These are phyloP conservation scores for Agrotis exclamationis DNA, from an alignment of 2,888 invertebrate genomes.

Conservation along the genomic window DNA sequence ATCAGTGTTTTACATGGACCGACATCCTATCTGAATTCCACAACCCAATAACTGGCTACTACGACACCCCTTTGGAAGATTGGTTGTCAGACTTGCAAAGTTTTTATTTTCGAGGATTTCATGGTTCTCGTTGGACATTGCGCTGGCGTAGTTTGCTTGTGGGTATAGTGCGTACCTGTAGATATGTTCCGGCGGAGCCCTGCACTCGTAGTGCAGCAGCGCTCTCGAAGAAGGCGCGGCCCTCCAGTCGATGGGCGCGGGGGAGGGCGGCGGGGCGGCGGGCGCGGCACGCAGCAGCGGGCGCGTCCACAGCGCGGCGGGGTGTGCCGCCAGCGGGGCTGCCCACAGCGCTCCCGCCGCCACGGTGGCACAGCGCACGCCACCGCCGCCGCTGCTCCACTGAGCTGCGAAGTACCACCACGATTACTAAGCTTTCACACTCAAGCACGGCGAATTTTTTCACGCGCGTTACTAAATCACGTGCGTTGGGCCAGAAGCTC, in stretches of 20 bases:
- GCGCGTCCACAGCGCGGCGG: slow-evolving; percentile 94
- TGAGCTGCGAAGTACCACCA: slow-evolving; percentile 56
- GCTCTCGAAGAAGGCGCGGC: slow-evolving; percentile 60
- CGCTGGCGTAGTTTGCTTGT: too few relatives aligned
- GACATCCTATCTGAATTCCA: too few relatives aligned
- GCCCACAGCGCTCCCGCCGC: slow-evolving; percentile 92
- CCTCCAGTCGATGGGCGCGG: slow-evolving; percentile 78
- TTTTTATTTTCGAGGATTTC: too few relatives aligned
- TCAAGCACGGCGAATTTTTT: not conserved
- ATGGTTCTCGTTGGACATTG: too few relatives aligned
- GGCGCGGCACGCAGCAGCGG: slow-evolving; percentile 90
- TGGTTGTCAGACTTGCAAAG: too few relatives aligned
- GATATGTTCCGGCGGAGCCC: slow-evolving; percentile 78
- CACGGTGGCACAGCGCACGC: slow-evolving; percentile 78
- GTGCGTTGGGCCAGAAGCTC: too few relatives aligned
- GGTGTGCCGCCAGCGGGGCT: slow-evolving; percentile 94
- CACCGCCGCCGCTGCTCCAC: slow-evolving; percentile 71
- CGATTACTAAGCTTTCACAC: too few relatives aligned
- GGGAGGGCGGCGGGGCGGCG: slow-evolving; percentile 68
- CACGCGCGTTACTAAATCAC: too few relatives aligned
- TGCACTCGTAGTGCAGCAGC: slow-evolving; percentile 81
- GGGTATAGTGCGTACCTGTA: slow-evolving; percentile 73
- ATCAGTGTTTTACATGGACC: too few relatives aligned
- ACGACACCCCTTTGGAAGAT: too few relatives aligned
- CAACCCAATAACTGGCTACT: too few relatives aligned